Percentiles rank a stretch among this genome's conserved stretches.
Conservation (phyloP, 2,113 vertebrate genomes). For the Brachypodius melanocephalos region DNA sequence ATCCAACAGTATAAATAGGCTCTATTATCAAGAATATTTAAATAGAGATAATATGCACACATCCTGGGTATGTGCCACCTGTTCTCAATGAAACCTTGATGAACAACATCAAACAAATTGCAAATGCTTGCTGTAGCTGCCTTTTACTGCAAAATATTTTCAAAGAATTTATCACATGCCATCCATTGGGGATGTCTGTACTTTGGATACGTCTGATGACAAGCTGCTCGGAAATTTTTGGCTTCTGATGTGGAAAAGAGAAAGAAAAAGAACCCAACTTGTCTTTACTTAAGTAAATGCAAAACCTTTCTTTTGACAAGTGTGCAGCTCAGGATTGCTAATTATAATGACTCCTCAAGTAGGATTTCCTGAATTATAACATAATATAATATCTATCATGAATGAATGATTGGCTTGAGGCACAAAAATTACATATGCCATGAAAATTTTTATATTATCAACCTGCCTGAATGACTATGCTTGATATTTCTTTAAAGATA, state of each 20-base stretch:
- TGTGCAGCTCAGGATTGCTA: neutral
- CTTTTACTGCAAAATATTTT: neutral
- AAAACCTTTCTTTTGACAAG: neutral
- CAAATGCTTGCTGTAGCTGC: neutral
- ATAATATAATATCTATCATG: neutral
- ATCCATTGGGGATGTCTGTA: neutral
- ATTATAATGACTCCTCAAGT: neutral
- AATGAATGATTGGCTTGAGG: neutral
- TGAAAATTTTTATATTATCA: neutral
- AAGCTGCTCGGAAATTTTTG: neutral
- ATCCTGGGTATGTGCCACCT: neutral
- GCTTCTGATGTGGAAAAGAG: neutral
- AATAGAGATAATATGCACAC: neutral
- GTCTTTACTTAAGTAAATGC: neutral
- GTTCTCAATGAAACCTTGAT: neutral
- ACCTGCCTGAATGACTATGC: neutral
- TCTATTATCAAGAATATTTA: neutral
- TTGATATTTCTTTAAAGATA: neutral
- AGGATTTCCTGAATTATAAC: slow-evolving; percentile 1
- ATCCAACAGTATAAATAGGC: neutral
- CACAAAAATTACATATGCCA: neutral
- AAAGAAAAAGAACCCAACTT: neutral
- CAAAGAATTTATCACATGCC: neutral
- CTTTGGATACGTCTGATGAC: neutral
- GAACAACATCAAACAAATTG: neutral